Evolutionary conservation across 2,797 vertebrate species (phyloP).

Genomic region (Phataginus tetradactyla): DNA sequence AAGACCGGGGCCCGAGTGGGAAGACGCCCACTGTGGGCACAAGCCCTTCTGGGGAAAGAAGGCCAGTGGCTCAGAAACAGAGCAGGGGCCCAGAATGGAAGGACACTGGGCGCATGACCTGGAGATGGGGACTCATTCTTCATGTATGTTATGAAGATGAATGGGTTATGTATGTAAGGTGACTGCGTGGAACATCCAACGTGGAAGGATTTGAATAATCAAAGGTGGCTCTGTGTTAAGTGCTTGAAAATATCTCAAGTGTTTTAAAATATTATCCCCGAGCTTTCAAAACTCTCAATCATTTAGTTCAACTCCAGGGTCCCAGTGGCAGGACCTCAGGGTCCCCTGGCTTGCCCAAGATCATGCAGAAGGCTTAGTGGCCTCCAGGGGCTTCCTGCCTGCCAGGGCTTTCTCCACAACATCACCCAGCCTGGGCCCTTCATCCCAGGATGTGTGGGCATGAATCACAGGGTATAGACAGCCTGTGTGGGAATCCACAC

Average conservation of each 20-base stretch:
- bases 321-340: no score
- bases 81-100: not conserved
- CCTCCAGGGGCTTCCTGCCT: not conserved
- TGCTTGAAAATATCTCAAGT: not conserved
- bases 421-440: accelerated
- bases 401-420: no score
- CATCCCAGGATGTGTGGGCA: accelerated
- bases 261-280: not conserved
- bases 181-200: accelerated
- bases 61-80: not conserved
- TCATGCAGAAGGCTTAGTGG: no score
- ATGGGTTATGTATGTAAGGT: accelerated
- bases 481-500: not conserved
- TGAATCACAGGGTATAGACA: accelerated
- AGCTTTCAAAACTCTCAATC: not conserved
- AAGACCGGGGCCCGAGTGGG: not conserved
- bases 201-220: accelerated
- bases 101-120: not conserved
- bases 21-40: not conserved
- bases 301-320: accelerated
- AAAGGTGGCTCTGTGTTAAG: no score
- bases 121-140: accelerated
- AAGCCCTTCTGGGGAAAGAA: not conserved
- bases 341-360: not conserved
- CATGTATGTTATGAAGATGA: accelerated